phyloP scores from a whole-genome alignment of 2,888 invertebrate genomes.

The Sarcophaga caerulescens region DNA sequence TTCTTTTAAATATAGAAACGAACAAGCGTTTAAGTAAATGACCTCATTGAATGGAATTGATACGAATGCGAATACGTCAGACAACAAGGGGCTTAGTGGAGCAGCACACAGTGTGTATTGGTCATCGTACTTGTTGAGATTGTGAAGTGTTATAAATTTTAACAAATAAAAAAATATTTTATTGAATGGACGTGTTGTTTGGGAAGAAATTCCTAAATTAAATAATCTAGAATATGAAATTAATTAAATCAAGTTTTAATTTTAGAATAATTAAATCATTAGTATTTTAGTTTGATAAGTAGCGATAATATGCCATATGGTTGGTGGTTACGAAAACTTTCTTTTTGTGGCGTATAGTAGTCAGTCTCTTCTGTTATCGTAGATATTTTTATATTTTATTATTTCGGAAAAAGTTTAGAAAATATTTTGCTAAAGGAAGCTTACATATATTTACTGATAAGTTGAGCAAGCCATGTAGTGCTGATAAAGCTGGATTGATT shows the following conservation, averaged over 20 bases:
- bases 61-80: not conserved
- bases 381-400: too few relatives aligned
- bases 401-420: too few relatives aligned
- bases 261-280: conserved; percentile 31
- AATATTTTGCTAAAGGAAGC: too few relatives aligned
- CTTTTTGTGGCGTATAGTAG: not conserved
- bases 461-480: too few relatives aligned
- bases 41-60: not conserved
- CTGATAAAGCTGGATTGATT: too few relatives aligned
- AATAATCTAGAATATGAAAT: not conserved
- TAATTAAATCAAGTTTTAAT: conserved; percentile 35
- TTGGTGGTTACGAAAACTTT: not conserved
- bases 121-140: not conserved
- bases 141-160: conserved; percentile 2
- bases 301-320: not conserved
- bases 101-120: not conserved
- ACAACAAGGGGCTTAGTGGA: not conserved
- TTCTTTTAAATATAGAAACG: not conserved
- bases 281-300: not conserved
- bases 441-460: too few relatives aligned
- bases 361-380: too few relatives aligned
- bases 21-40: not conserved
- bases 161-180: not conserved
- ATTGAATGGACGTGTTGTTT: not conserved
- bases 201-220: not conserved